Evolutionary conservation across 2,888 invertebrate genomes (phyloP).

Genomic region (Cheilosia scutellata): DNA sequence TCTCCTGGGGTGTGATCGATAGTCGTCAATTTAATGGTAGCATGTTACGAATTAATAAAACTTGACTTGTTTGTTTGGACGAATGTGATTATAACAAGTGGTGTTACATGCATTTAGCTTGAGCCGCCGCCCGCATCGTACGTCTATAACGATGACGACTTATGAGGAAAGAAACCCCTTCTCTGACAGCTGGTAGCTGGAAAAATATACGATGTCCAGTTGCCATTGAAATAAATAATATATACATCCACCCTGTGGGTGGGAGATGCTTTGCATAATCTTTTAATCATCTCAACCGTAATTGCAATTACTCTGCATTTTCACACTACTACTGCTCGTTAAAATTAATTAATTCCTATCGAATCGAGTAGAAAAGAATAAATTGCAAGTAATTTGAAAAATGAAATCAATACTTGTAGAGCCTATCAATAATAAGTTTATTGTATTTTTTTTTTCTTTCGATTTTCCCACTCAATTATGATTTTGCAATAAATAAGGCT

Average conservation of each 20-base stretch:
- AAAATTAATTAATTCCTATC: constrained; percentile 34
- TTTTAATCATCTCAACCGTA: constrained; percentile 43
- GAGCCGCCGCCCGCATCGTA: not conserved
- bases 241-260: constrained; percentile 53
- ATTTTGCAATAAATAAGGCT: constrained; percentile 47
- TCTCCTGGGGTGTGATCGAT: constrained; percentile 65
- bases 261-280: constrained; percentile 63
- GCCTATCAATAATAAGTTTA: constrained; percentile 40
- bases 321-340: constrained; percentile 13
- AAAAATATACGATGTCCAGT: constrained; percentile 20
- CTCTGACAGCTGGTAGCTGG: constrained; percentile 49
- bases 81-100: constrained; percentile 38
- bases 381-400: constrained; percentile 52
- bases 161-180: constrained; percentile 8
- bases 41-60: constrained; percentile 61
- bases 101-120: constrained; percentile 24
- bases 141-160: not conserved
- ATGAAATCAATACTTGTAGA: constrained; percentile 62
- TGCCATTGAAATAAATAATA: constrained; percentile 9
- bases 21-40: constrained; percentile 66
- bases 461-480: constrained; percentile 10
- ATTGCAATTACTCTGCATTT: constrained; percentile 49
- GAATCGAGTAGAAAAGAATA: constrained; percentile 15
- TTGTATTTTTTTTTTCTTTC: not conserved
- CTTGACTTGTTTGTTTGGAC: constrained; percentile 46